Conservation (phyloP, 2,888 invertebrate species). For the Scaeva pyrastri region DNA sequence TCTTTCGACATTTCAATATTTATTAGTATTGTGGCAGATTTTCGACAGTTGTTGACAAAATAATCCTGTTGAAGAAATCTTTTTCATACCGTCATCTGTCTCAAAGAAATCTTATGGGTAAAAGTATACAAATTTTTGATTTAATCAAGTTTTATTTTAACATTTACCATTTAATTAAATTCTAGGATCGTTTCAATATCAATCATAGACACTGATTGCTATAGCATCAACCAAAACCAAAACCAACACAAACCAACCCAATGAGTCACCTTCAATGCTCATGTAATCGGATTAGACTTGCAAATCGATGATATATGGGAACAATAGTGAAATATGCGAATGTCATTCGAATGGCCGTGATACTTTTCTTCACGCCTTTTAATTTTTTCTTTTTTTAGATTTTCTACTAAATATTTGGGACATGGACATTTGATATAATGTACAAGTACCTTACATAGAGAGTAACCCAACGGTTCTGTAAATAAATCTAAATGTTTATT, state of each 20-base stretch:
- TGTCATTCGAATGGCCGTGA: constrained; percentile 28
- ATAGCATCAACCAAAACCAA: background rate
- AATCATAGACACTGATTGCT: background rate
- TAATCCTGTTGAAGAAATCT: no score
- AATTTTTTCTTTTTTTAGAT: background rate
- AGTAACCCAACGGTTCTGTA: background rate
- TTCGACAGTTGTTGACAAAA: no score
- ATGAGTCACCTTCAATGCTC: constrained; percentile 18
- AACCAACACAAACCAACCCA: no score
- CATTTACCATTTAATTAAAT: background rate
- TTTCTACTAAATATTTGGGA: constrained; percentile 15
- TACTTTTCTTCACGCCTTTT: background rate
- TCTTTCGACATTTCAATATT: no score
- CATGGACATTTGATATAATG: constrained; percentile 9
- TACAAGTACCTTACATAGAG: background rate
- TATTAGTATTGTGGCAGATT: no score
- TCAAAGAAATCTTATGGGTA: no score
- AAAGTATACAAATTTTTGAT: no score
- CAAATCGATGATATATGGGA: constrained; percentile 15
- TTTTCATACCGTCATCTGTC: no score
- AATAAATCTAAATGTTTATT: background rate
- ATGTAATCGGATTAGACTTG: constrained; percentile 45
- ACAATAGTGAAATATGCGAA: constrained; percentile 26
- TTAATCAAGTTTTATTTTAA: no score
- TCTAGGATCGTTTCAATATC: background rate